Percentiles rank a stretch among this genome's conserved stretches.
Evolutionary conservation across 1,140 invertebrate species (phyloP).

Genomic region (Drosophila murphyi): DNA sequence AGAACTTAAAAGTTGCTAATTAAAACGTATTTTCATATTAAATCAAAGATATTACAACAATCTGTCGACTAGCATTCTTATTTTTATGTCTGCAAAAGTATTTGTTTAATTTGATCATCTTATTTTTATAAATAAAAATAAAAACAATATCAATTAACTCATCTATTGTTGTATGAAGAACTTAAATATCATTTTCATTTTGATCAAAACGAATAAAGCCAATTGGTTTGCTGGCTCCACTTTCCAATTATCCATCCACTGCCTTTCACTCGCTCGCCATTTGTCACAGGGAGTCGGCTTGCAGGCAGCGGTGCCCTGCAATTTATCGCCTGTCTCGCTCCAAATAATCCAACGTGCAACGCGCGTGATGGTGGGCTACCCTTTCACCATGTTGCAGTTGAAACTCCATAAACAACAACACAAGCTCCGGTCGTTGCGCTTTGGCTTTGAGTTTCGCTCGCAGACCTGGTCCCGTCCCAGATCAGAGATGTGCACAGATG

Average conservation of each 20-base stretch:
- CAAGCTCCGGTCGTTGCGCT: neutral
- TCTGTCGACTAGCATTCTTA: too few species aligned
- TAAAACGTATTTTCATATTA: too few species aligned
- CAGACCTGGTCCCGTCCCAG: too few species aligned
- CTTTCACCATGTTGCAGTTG: constrained; percentile 29
- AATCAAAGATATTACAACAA: too few species aligned
- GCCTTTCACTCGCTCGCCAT: constrained; percentile 39
- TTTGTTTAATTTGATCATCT: too few species aligned
- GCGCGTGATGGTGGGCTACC: constrained; percentile 5
- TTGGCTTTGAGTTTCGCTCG: constrained; percentile 8
- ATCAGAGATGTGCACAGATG: neutral
- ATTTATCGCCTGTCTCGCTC: constrained; percentile 47
- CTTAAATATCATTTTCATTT: neutral
- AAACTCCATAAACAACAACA: constrained; percentile 37
- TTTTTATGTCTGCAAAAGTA: too few species aligned
- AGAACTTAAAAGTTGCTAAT: too few species aligned
- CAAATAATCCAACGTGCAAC: constrained; percentile 24
- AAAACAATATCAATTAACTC: too few species aligned
- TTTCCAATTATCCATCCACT: constrained; percentile 43
- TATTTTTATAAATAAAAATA: too few species aligned
- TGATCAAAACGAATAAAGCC: constrained; percentile 23
- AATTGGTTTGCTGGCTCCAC: constrained; percentile 39
- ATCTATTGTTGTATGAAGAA: too few species aligned
- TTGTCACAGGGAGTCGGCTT: constrained; percentile 31
- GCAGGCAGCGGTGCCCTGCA: constrained; percentile 16